Conservation (phyloP, 1,140 invertebrate species). For the Galendromus occidentalis region DNA sequence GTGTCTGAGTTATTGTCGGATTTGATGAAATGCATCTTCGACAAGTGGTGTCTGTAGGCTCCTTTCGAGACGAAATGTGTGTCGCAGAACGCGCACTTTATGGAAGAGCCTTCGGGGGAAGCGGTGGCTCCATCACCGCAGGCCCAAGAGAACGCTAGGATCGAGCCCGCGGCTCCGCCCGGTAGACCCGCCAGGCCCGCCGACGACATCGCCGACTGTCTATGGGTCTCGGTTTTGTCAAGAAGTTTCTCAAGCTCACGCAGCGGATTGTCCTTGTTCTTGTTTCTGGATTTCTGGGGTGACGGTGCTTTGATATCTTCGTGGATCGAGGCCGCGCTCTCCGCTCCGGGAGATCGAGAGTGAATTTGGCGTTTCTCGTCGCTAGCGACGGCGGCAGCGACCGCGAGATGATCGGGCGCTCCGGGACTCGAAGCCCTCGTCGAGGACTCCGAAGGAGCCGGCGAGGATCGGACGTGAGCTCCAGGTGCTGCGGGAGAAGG, state of each 20-base stretch:
- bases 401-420: neutral
- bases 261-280: constrained; percentile 36
- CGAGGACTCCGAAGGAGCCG: constrained; percentile 2
- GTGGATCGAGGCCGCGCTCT: neutral
- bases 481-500: neutral
- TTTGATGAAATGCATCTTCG: constrained; percentile 90
- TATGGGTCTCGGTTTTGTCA: constrained; percentile 67
- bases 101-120: constrained; percentile 43
- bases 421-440: constrained; percentile 6
- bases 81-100: constrained; percentile 90
- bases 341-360: neutral
- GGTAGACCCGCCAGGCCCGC: constrained; percentile 28
- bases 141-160: constrained; percentile 76
- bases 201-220: constrained; percentile 17
- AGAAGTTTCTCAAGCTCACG: constrained; percentile 81
- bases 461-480: neutral
- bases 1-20: constrained; percentile 41
- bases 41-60: constrained; percentile 82
- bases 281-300: constrained; percentile 18
- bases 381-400: neutral
- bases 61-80: constrained; percentile 89
- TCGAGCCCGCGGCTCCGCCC: constrained; percentile 40
- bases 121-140: constrained; percentile 65
- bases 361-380: neutral
- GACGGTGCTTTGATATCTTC: constrained; percentile 31